Evolutionary conservation across 64 coral and sea anemone species (phyloP).

Genomic region (Cladopsammia gracilis): DNA sequence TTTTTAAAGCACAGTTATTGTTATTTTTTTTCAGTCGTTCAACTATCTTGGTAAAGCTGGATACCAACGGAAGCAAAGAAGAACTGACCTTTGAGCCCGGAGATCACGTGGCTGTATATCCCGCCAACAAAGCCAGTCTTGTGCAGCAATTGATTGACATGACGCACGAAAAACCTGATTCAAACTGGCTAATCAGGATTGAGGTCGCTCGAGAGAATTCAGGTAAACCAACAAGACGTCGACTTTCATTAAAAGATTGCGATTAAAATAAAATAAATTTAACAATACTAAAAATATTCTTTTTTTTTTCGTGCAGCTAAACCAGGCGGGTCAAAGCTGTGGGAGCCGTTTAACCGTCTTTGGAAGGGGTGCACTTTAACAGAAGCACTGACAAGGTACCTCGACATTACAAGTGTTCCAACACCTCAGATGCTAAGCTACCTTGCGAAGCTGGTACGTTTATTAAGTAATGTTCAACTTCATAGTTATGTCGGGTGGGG

Average conservation of each 20-base stretch:
- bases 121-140: slow-evolving; percentile 55
- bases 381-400: slow-evolving; percentile 73
- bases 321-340: slow-evolving; percentile 1
- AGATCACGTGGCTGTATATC: slow-evolving; percentile 74
- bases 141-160: slow-evolving; percentile 68
- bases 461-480: neutral
- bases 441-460: slow-evolving; percentile 64
- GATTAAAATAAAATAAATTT: neutral
- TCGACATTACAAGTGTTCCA: slow-evolving; percentile 70
- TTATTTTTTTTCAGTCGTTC: neutral
- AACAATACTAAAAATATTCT: neutral
- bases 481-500: no score
- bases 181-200: slow-evolving; percentile 35
- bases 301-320: neutral
- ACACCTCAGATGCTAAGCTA: slow-evolving; percentile 77
- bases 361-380: slow-evolving; percentile 54
- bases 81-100: slow-evolving; percentile 63
- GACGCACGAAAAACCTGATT: slow-evolving; percentile 67
- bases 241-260: no score
- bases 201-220: slow-evolving; percentile 42
- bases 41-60: slow-evolving; percentile 20
- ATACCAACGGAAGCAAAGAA: neutral
- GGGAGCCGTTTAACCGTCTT: slow-evolving; percentile 46
- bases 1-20: neutral
- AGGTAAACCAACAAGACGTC: slow-evolving; percentile 6